phyloP scores from a whole-genome alignment of 2,888 invertebrate genomes.

The Oligia latruncula region DNA sequence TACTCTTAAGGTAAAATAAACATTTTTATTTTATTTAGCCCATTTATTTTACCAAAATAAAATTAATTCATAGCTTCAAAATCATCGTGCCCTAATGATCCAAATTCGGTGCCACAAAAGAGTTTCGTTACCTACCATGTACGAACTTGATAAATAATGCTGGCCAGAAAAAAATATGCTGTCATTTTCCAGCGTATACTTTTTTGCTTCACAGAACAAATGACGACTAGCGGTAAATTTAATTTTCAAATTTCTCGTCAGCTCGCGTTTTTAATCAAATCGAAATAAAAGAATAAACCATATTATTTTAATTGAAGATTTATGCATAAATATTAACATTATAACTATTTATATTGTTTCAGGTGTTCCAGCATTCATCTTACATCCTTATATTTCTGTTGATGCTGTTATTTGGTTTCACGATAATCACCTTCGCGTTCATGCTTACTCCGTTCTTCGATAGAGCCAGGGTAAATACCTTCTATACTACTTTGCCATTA shows the following conservation, averaged over 20 bases:
- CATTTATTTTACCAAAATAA: no score
- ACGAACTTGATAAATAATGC: no score
- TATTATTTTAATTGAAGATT: not conserved
- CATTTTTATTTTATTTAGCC: no score
- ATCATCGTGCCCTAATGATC: no score
- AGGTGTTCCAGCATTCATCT: conserved; percentile 95
- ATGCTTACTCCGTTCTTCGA: conserved; percentile 96
- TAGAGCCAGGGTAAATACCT: conserved; percentile 91
- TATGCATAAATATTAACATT: not conserved
- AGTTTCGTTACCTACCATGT: no score
- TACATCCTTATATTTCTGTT: conserved; percentile 94
- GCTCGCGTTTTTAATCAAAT: not conserved
- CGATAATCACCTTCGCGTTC: conserved; percentile 95
- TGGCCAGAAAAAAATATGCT: no score
- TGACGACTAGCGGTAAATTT: not conserved
- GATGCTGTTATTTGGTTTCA: conserved; percentile 94
- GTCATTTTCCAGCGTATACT: no score
- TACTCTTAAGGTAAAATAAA: conserved; percentile 90
- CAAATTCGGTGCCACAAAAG: no score
- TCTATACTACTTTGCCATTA: no score
- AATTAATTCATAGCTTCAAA: no score
- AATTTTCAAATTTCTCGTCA: no score
- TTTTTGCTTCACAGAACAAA: conserved; percentile 8
- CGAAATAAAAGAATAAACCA: not conserved
- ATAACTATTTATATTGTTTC: conserved; percentile 59